phyloP scores from a whole-genome alignment of 1,140 invertebrate genomes.

The Holotrichia oblita region DNA sequence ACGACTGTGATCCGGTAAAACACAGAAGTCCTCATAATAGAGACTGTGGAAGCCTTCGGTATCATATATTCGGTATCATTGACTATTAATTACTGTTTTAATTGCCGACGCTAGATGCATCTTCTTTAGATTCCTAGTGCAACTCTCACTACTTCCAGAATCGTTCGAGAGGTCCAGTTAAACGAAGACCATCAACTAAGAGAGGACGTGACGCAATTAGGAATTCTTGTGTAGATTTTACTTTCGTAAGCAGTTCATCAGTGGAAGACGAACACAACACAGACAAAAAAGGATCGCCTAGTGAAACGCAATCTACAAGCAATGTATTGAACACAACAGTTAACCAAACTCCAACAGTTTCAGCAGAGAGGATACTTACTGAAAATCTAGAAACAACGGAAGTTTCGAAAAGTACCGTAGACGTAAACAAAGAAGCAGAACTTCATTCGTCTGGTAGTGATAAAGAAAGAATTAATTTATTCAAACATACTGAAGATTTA shows the following conservation, averaged over 20 bases:
- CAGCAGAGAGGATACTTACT: neutral
- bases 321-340: neutral
- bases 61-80: too few species aligned
- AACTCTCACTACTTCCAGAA: too few species aligned
- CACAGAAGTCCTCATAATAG: too few species aligned
- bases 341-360: neutral
- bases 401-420: neutral
- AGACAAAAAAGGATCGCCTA: neutral
- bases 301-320: neutral
- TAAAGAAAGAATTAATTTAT: neutral
- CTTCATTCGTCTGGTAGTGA: neutral
- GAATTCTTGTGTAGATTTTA: constrained; percentile 36
- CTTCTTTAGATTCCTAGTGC: too few species aligned
- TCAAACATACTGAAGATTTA: neutral
- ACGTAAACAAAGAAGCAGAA: neutral
- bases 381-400: neutral
- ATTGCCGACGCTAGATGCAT: too few species aligned
- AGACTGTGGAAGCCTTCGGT: too few species aligned
- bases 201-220: constrained; percentile 31
- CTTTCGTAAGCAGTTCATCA: neutral
- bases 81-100: too few species aligned
- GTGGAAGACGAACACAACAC: neutral
- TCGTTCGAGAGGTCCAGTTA: constrained; percentile 8
- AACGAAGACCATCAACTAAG: constrained; percentile 26
- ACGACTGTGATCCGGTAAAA: too few species aligned